Conservation (phyloP, 2,888 invertebrate species). For the Dasysyrphus albostriatus region DNA sequence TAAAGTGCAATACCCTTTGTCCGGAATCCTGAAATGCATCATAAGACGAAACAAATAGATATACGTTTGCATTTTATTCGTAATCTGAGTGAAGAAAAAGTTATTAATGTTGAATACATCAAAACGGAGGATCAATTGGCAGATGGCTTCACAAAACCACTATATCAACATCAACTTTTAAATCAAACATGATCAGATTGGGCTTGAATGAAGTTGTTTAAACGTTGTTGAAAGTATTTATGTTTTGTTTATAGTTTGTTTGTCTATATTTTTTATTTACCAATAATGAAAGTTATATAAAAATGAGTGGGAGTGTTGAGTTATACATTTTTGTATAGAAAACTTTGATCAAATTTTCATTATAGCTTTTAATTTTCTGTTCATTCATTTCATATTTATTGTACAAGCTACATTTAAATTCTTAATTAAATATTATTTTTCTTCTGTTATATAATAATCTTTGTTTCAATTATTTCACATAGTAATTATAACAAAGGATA, state of each 20-base stretch:
- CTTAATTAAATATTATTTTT: no score
- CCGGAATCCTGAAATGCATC: conserved; percentile 1
- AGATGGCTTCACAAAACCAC: conserved; percentile 5
- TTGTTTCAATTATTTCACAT: no score
- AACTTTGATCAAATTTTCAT: background rate
- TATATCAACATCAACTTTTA: background rate
- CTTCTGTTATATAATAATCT: no score
- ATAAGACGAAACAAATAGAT: conserved; percentile 4
- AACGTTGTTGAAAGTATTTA: background rate
- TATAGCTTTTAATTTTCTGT: background rate
- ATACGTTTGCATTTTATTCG: background rate
- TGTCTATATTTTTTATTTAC: background rate
- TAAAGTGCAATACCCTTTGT: conserved; percentile 5
- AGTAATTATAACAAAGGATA: no score
- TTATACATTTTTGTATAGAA: background rate
- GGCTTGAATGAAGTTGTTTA: background rate
- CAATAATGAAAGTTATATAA: background rate
- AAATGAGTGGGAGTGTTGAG: conserved; percentile 17
- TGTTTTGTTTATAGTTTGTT: background rate
- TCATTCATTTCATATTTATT: background rate
- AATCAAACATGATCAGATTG: conserved; percentile 8
- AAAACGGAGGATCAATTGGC: conserved; percentile 12
- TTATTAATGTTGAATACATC: conserved; percentile 1
- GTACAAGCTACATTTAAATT: background rate
- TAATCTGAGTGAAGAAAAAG: background rate